Evolutionary conservation across 2,888 invertebrate species (phyloP), one percentile per base, ranked within the genome.

Genomic region (Limnephilus lunatus): DNA sequence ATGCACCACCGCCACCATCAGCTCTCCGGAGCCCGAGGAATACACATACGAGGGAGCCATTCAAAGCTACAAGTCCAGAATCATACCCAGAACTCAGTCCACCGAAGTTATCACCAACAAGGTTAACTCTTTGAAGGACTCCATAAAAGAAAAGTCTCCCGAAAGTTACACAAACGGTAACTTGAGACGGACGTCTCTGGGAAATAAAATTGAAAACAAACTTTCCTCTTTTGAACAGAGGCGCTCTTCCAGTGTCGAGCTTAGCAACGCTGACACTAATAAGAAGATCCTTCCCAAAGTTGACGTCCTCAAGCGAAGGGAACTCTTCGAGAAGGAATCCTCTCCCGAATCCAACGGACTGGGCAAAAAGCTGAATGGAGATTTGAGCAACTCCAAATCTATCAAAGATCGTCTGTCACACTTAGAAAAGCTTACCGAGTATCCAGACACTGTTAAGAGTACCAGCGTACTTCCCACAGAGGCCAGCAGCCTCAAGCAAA

Each of bases 1-100:
- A 81, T 97, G 97, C 94, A 97, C 97, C 94, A 97, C 97, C 91
- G 97, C 97, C 94, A 97, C 97, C 85, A 96, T 97, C 94, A 97
- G 97, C 94, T 97, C 97, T 85, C 97, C 97, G 2, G 97, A 97
- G 95, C 97, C 97, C 68, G 97, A 98, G 94, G 98, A 98, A 95
- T 98, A 98, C 95, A 98, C 98, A 0, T 98, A 98, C 95, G 98
- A 98, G 95, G 97, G 98, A 94, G 98, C 98, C 94, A 98, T 98
- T 94, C 98, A 98, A 94, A 98, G 98, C 94, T 98, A 98, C 95
- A 98, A 98, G 94, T 97, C 98, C 90, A 96, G 98, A 94, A 98
- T 97, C 87, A 97, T 97, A 94, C 97, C 97, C 81, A 96, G 96
- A 94, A 96, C 97, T 53, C 96, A 95, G 94, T 95, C 96, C 94